Evolutionary conservation across 2,888 invertebrate genomes (phyloP), one percentile per base, ranked within the genome.

Genomic region (Trichopoda pennipes): DNA sequence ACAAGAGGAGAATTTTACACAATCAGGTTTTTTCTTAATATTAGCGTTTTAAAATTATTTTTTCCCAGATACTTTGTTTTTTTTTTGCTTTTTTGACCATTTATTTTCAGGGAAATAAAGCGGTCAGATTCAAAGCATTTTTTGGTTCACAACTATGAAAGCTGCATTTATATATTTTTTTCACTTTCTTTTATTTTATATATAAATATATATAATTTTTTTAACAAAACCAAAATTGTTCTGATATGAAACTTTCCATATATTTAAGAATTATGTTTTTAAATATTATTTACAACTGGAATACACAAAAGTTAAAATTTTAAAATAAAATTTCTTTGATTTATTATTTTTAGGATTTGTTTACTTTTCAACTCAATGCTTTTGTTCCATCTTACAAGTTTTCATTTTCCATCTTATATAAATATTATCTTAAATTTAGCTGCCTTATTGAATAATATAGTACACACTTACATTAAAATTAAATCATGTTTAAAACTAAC

Each of bases 301-400:
- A 66, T 78, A 78, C 78, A 72, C 47, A 47, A 66, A 38, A 55
- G 23, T 76, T 80, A 80, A 80, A 80, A 80, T 61, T 69, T 75
- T 76, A 38, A 35, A 28, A 64, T 69, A 80, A 1, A 44, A 47
- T 61, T 63, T 68, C n/a, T 64, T 61, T 47, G 21, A 32, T 69
- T 75, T 74, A 55, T 3, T 63, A 63, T 58, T 38, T 75, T 56
- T 63, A 80, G 72, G 68, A 63, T 80, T 76, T 68, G 9, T 77
- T 58, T 53, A 28, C 42, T 38, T 32, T 38, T 38, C 38, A 38
- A 38, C 12, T 38, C 38, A 38, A 38, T 38, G 38, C 66, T 51
- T 60, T 60, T 58, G 19, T 53, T 38, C 12, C 47, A 63, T 68
- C 60, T 47, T 55, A 16, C 61, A 69, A 32, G 47, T 49, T 73